These are phyloP conservation scores for Leptinotarsa rubiginosa DNA, from an alignment of 2,888 invertebrate species.

Conservation along the genomic window DNA sequence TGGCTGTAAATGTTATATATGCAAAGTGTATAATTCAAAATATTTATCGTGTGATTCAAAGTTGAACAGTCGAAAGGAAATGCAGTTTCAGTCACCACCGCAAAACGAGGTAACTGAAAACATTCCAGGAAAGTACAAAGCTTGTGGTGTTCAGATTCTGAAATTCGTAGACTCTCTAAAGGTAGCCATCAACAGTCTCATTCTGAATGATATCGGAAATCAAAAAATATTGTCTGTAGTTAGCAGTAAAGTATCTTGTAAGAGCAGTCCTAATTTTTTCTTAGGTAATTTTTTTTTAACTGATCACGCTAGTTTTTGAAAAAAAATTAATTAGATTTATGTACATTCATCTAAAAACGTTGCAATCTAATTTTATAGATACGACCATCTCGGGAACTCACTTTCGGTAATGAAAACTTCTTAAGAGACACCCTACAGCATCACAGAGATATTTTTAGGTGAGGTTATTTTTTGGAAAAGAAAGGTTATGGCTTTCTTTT, in stretches of 20 bases:
- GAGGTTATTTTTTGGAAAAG: no score
- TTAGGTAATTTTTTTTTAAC: no score
- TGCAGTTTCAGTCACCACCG: slow-evolving; percentile 10
- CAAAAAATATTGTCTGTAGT: slow-evolving; percentile 59
- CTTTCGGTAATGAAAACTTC: no score
- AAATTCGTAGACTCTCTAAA: slow-evolving; percentile 66
- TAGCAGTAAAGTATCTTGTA: slow-evolving; percentile 38
- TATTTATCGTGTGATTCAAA: slow-evolving; percentile 53
- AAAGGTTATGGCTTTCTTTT: no score
- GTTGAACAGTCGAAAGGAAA: slow-evolving; percentile 25
- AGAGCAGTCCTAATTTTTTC: slow-evolving; percentile 63
- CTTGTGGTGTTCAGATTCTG: slow-evolving; percentile 44
- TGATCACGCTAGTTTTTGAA: no score
- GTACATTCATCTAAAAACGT: no score
- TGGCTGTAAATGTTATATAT: slow-evolving; percentile 60
- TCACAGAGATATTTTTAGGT: no score
- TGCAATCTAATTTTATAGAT: no score
- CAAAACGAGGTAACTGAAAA: slow-evolving; percentile 43
- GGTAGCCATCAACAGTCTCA: slow-evolving; percentile 65
- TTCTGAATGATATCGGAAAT: slow-evolving; percentile 66
- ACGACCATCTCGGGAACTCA: no score
- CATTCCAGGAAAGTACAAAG: slow-evolving; percentile 45
- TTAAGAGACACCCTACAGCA: no score
- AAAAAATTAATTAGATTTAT: no score
- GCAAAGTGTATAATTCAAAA: slow-evolving; percentile 56